phyloP scores from a whole-genome alignment of 2,888 invertebrate species.

The Tenthredo livida region DNA sequence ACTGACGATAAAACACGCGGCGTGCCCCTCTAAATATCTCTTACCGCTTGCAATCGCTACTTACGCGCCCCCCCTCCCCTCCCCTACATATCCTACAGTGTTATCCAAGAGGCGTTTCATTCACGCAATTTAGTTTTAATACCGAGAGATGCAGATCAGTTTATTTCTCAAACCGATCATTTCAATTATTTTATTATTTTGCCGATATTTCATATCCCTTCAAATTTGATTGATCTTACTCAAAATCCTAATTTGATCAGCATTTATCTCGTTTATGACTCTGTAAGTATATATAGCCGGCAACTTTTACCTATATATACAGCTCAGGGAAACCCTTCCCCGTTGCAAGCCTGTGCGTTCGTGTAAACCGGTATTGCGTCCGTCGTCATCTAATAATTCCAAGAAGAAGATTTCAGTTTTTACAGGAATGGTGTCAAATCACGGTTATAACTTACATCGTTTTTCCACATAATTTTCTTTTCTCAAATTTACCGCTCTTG shows the following conservation, averaged over 20 bases:
- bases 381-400: neutral
- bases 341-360: neutral
- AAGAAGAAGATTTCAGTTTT: neutral
- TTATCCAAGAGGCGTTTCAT: constrained; percentile 35
- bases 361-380: neutral
- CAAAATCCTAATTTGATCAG: neutral
- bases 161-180: neutral
- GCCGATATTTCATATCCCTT: neutral
- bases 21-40: constrained; percentile 67
- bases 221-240: neutral
- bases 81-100: neutral
- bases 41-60: constrained; percentile 49
- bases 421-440: neutral
- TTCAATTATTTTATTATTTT: neutral
- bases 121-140: neutral
- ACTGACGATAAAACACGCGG: constrained; percentile 64
- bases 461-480: neutral
- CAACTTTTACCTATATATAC: neutral
- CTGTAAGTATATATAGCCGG: neutral
- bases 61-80: no score
- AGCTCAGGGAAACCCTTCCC: neutral
- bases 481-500: neutral
- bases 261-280: neutral
- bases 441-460: neutral
- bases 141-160: neutral